Conservation (phyloP, 2,797 vertebrate species). For the Acanthornis magna region DNA sequence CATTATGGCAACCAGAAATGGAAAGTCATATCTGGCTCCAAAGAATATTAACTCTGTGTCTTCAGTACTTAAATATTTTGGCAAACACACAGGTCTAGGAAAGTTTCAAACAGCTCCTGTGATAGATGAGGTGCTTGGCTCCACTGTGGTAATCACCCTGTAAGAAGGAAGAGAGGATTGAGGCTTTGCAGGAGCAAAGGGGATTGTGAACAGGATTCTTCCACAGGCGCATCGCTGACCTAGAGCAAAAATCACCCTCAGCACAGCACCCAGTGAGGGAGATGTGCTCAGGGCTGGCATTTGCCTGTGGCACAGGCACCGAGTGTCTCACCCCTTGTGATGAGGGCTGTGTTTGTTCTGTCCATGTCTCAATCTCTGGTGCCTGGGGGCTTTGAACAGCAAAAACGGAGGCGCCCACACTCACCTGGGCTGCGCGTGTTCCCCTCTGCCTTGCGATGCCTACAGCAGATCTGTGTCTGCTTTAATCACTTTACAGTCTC, state of each 20-base stretch:
- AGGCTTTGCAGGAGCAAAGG: background rate
- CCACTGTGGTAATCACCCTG: accelerated
- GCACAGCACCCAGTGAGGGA: accelerated
- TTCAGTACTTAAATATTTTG: background rate
- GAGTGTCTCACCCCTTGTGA: accelerated
- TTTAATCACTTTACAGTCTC: background rate
- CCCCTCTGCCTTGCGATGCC: background rate
- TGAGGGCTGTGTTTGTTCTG: background rate
- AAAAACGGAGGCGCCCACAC: accelerated
- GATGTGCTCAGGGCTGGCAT: background rate
- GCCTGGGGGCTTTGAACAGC: background rate
- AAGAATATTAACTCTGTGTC: background rate
- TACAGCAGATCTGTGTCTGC: background rate
- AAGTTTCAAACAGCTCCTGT: background rate
- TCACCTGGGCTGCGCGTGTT: background rate
- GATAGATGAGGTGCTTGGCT: background rate
- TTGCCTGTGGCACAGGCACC: accelerated
- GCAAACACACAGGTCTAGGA: background rate
- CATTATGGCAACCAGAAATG: background rate
- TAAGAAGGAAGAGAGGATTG: background rate
- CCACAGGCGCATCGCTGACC: accelerated
- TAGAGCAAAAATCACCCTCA: background rate
- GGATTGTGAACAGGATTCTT: accelerated
- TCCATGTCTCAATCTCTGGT: background rate
- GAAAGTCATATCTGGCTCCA: background rate